Conservation (phyloP, 2,113 vertebrate genomes). For the Labeo catla region DNA sequence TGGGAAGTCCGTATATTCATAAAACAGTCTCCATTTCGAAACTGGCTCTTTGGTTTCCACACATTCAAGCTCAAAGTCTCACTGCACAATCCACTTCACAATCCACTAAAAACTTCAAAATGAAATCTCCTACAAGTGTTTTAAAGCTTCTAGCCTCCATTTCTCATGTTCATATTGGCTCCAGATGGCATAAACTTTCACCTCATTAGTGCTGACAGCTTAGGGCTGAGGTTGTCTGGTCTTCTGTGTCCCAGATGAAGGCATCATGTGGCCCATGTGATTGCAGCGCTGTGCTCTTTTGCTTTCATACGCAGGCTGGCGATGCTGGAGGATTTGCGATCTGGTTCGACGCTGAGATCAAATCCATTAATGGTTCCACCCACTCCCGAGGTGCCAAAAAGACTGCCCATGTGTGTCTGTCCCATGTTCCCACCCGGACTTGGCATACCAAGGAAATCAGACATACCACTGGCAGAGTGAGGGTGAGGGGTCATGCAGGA, state of each 20-base stretch:
- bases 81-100: not conserved
- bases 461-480: constrained; percentile 84
- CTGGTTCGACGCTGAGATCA: constrained; percentile 93
- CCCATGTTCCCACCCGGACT: constrained; percentile 85
- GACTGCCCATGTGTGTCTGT: constrained; percentile 93
- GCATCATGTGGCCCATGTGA: constrained; percentile 98
- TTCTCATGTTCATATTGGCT: constrained; percentile 22
- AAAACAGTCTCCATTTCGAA: not conserved
- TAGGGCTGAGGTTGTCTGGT: constrained; percentile 30
- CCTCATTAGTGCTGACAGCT: constrained; percentile 38
- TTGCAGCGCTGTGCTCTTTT: constrained; percentile 98
- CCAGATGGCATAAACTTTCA: constrained; percentile 34
- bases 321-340: constrained; percentile 98
- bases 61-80: not conserved
- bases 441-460: constrained; percentile 89
- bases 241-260: constrained; percentile 43
- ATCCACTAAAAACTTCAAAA: not conserved
- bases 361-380: constrained; percentile 89
- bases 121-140: constrained; percentile 6
- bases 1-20: not conserved
- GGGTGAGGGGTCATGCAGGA: constrained; percentile 97
- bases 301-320: constrained; percentile 97
- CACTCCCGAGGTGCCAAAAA: constrained; percentile 87
- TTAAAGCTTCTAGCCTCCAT: constrained; percentile 11
- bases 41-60: constrained; percentile 12